Conservation (phyloP, 2,888 invertebrate genomes). For the Heliconius aoede region DNA sequence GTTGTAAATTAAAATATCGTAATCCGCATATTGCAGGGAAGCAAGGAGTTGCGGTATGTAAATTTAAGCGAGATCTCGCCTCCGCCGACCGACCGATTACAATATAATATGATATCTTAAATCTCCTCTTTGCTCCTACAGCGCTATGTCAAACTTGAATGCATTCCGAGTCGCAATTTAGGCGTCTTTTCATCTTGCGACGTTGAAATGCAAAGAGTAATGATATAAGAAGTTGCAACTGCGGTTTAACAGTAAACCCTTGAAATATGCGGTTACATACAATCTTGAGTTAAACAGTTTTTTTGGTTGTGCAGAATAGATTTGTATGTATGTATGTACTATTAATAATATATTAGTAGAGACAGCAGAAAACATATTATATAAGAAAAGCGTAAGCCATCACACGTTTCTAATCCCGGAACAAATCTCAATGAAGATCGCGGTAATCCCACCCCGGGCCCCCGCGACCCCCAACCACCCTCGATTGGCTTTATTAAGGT, state of each 20-base stretch:
- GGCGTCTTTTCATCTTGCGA: slow-evolving; percentile 70
- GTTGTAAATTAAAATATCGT: slow-evolving; percentile 74
- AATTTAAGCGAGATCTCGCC: slow-evolving; percentile 69
- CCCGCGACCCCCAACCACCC: slow-evolving; percentile 53
- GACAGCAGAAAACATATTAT: slow-evolving; percentile 17
- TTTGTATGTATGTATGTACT: not conserved
- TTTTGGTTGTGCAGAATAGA: not conserved
- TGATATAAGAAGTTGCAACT: slow-evolving; percentile 45
- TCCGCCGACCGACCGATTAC: slow-evolving; percentile 71
- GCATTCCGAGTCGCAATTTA: slow-evolving; percentile 76
- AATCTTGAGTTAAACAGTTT: not conserved
- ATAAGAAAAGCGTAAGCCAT: slow-evolving; percentile 57
- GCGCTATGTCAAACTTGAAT: slow-evolving; percentile 71
- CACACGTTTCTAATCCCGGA: slow-evolving; percentile 80
- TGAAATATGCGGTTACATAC: slow-evolving; percentile 28
- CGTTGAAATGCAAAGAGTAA: slow-evolving; percentile 48
- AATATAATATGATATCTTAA: slow-evolving; percentile 80
- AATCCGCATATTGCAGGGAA: slow-evolving; percentile 68
- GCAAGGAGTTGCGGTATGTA: slow-evolving; percentile 75
- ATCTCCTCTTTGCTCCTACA: slow-evolving; percentile 68
- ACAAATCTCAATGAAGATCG: slow-evolving; percentile 84
- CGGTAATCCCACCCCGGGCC: slow-evolving; percentile 70
- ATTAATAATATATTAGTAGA: not conserved
- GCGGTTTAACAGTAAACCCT: slow-evolving; percentile 37
- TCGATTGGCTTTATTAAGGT: slow-evolving; percentile 84